Percentiles rank a stretch among this genome's conserved stretches.
These are phyloP conservation scores for Oncorhynchus keta DNA, from an alignment of 2,113 vertebrate species.

Conservation along the genomic window DNA sequence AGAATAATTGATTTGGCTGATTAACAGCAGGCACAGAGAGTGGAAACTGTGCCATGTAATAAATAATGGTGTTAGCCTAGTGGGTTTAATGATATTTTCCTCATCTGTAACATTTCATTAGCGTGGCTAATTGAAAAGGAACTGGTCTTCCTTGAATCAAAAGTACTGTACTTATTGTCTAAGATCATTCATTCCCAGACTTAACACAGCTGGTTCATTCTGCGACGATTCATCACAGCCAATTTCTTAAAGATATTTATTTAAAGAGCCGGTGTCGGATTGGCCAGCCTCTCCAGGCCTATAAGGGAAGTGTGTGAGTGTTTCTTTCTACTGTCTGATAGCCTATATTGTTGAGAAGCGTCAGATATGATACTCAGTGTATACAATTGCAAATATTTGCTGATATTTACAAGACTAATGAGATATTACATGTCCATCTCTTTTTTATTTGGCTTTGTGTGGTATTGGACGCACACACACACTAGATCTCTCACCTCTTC, in stretches of 20 bases:
- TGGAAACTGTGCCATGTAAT: constrained; percentile 34
- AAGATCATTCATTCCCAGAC: constrained; percentile 28
- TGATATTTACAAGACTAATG: constrained; percentile 5
- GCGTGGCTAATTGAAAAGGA: constrained; percentile 52
- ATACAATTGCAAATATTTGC: background rate
- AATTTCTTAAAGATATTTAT: background rate
- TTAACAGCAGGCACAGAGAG: constrained; percentile 34
- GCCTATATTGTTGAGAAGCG: background rate
- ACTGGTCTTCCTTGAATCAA: constrained; percentile 22
- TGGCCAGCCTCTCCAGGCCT: background rate
- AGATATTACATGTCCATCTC: constrained; percentile 27
- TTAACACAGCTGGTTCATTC: constrained; percentile 29
- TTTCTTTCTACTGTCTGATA: constrained; percentile 1
- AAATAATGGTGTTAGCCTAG: constrained; percentile 31
- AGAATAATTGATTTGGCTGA: constrained; percentile 58
- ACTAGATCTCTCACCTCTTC: too few species aligned
- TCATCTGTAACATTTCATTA: constrained; percentile 57
- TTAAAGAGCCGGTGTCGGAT: background rate
- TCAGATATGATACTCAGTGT: background rate
- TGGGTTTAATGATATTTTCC: constrained; percentile 41
- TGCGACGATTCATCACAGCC: constrained; percentile 22
- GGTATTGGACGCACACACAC: too few species aligned
- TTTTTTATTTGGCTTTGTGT: background rate
- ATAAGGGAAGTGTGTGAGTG: background rate
- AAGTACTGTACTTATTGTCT: constrained; percentile 37